phyloP scores from a whole-genome alignment of 2,113 vertebrate species.

The Panurus biarmicus region DNA sequence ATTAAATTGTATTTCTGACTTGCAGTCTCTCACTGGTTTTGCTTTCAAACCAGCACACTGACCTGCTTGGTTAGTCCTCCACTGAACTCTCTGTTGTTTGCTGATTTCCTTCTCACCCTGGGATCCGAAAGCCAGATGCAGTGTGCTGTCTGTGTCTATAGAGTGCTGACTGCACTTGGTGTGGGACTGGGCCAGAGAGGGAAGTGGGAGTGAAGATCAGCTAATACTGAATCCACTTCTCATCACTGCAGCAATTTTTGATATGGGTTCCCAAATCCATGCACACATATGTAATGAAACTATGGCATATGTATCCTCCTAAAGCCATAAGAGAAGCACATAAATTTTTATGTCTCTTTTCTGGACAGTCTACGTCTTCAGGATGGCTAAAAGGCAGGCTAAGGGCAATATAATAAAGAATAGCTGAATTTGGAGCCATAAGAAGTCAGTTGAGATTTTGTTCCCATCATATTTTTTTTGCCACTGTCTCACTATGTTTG shows the following conservation, averaged over 20 bases:
- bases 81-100: background rate
- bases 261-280: background rate
- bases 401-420: background rate
- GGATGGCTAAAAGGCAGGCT: background rate
- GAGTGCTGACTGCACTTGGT: background rate
- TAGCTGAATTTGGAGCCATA: background rate
- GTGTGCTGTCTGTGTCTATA: accelerated
- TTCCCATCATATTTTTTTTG: background rate
- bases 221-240: background rate
- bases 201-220: background rate
- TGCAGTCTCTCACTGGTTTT: too few species aligned
- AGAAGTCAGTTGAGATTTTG: background rate
- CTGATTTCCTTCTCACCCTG: background rate
- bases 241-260: background rate
- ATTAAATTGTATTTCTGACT: too few species aligned
- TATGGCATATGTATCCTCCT: background rate
- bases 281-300: background rate
- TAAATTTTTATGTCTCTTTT: background rate
- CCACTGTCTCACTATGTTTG: background rate
- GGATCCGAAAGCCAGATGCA: background rate
- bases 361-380: background rate
- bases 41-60: too few species aligned
- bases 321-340: background rate
- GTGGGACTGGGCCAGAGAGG: background rate
- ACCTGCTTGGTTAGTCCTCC: too few species aligned